Conservation (phyloP, 2,888 invertebrate genomes). For the Phyto melanocephala region DNA sequence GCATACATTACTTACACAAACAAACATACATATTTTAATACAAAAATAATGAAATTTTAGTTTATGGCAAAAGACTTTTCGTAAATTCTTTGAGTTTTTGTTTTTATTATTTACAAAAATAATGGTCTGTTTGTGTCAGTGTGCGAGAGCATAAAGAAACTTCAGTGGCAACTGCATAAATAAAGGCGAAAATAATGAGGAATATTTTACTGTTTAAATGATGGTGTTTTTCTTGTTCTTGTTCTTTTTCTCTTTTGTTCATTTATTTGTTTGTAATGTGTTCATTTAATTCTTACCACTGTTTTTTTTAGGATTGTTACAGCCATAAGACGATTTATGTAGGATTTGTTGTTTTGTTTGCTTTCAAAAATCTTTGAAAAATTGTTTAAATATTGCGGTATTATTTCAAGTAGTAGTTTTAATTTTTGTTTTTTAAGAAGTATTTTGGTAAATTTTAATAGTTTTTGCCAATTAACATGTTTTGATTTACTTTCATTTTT, state of each 20-base stretch:
- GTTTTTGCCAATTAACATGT: no score
- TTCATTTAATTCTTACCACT: not conserved
- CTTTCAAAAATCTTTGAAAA: slow-evolving; percentile 38
- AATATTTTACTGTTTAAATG: slow-evolving; percentile 6
- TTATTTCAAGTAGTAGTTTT: not conserved
- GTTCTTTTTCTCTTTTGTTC: no score
- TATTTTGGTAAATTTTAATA: no score
- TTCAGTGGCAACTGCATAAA: slow-evolving; percentile 27
- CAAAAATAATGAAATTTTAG: slow-evolving; percentile 16
- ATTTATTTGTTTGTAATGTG: slow-evolving; percentile 14
- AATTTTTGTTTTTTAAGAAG: no score
- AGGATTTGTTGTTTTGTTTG: not conserved
- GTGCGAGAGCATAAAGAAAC: not conserved
- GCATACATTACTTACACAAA: not conserved
- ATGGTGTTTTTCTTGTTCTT: slow-evolving; percentile 36
- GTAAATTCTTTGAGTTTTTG: not conserved
- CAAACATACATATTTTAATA: not conserved
- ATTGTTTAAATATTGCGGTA: slow-evolving; percentile 44
- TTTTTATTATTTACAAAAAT: slow-evolving; percentile 13
- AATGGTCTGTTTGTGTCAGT: slow-evolving; percentile 12
- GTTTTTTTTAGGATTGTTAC: slow-evolving; percentile 8
- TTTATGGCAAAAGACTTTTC: not conserved
- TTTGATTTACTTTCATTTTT: no score
- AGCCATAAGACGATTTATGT: slow-evolving; percentile 47
- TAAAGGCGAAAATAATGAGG: slow-evolving; percentile 20